phyloP scores from a whole-genome alignment of 1,140 invertebrate species.

The honey bee (Apis mellifera) region Amel_HAv3.1 CM009931.2:25316001-25316500 shows the following conservation, averaged over 20 bases:
- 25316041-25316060: conserved; percentile 71
- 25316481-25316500: not conserved
- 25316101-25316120: conserved; percentile 89
- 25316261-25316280: conserved; percentile 86
- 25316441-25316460: not conserved
- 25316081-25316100: conserved; percentile 88
- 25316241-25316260: not conserved
- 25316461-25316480: not conserved
- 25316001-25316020: not conserved
- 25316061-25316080: conserved; percentile 86
- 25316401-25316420: not conserved
- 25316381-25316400: conserved; percentile 86
- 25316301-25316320: conserved; percentile 97
- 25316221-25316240: not conserved
- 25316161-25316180: conserved; percentile 88
- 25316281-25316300: conserved; percentile 95
- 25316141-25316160: conserved; percentile 93
- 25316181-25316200: conserved; percentile 86
- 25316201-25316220: conserved; percentile 14
- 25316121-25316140: conserved; percentile 90
- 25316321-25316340: conserved; percentile 95
- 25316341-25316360: conserved; percentile 95
- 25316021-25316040: not conserved
- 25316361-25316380: conserved; percentile 91
- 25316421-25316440: not conserved